Percentiles rank a stretch among this genome's conserved stretches.
These are phyloP conservation scores for Manacus vitellinus DNA, from an alignment of 2,113 vertebrate species.

Conservation along the genomic window DNA sequence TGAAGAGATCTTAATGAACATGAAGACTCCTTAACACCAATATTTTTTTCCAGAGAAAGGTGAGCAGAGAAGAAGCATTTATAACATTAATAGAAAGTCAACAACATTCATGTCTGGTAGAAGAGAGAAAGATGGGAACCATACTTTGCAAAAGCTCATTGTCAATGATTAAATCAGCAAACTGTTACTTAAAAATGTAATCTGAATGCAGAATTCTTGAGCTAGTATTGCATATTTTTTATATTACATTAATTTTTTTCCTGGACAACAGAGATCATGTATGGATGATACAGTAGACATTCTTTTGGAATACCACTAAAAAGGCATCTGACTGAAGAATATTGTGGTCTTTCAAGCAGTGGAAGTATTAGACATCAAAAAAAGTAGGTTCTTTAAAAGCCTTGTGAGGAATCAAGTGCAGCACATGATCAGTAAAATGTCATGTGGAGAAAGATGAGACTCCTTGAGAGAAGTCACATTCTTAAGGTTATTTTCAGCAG, in stretches of 20 bases:
- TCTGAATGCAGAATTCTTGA: neutral
- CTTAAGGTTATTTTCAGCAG: neutral
- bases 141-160: neutral
- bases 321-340: neutral
- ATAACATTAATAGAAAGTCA: neutral
- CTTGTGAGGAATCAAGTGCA: neutral
- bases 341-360: neutral
- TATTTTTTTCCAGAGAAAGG: neutral
- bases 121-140: neutral
- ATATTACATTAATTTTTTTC: neutral
- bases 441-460: neutral
- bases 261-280: neutral
- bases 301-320: neutral
- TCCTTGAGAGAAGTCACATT: neutral
- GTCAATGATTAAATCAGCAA: neutral
- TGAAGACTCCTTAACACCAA: neutral
- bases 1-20: neutral
- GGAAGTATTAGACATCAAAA: neutral
- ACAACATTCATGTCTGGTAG: neutral
- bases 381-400: neutral
- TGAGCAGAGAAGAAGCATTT: neutral
- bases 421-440: neutral
- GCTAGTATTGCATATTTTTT: neutral
- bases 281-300: neutral
- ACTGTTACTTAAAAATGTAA: neutral